phyloP scores from a whole-genome alignment of 2,888 invertebrate species.

The Thymelicus acteon region DNA sequence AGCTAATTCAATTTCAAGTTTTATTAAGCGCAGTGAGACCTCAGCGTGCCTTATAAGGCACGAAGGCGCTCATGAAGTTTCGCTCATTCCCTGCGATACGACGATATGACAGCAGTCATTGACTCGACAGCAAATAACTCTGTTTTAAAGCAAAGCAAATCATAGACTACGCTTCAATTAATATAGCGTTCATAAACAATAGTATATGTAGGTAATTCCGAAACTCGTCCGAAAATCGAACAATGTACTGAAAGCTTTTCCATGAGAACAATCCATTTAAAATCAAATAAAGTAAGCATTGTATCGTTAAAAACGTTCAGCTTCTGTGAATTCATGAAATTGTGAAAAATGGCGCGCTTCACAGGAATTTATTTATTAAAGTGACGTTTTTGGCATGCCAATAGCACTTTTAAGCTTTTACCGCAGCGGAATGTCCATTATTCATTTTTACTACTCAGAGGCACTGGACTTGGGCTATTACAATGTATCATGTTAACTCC shows the following conservation, averaged over 20 bases:
- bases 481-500: constrained; percentile 26
- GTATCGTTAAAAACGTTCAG: constrained; percentile 23
- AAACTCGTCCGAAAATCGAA: constrained; percentile 5
- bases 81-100: too few species aligned
- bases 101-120: too few species aligned
- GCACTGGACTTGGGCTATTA: constrained; percentile 27
- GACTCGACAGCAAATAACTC: too few species aligned
- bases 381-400: constrained; percentile 35
- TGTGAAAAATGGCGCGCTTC: constrained; percentile 33
- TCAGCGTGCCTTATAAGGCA: not conserved
- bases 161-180: not conserved
- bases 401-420: constrained; percentile 37
- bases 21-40: too few species aligned
- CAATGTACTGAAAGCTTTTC: constrained; percentile 28
- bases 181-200: not conserved
- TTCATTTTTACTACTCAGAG: constrained; percentile 35
- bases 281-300: constrained; percentile 34
- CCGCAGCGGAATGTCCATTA: constrained; percentile 23
- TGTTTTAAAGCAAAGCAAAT: too few species aligned
- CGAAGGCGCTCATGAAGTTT: too few species aligned
- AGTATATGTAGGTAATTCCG: not conserved
- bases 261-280: constrained; percentile 30
- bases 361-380: constrained; percentile 38
- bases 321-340: constrained; percentile 31
- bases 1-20: too few species aligned